These are phyloP conservation scores for Notothenia coriiceps DNA, from an alignment of 2,113 vertebrate genomes.

Conservation along the genomic window DNA sequence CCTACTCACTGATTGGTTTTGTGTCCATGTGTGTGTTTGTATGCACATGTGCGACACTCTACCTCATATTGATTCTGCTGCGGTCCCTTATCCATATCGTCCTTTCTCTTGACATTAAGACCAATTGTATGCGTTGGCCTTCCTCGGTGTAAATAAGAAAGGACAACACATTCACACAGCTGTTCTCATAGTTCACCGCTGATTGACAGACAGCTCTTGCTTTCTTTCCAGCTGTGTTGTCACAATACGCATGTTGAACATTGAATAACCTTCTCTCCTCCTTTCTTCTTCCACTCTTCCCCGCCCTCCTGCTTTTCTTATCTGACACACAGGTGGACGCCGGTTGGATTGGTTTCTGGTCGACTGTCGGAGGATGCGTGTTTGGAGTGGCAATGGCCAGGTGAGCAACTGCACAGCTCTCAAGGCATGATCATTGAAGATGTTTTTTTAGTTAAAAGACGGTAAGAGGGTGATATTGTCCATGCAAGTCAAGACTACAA, in stretches of 20 bases:
- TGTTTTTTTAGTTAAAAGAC: neutral
- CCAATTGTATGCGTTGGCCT: constrained; percentile 19
- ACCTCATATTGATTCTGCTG: constrained; percentile 44
- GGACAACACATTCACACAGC: constrained; percentile 25
- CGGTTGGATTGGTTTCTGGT: constrained; percentile 99
- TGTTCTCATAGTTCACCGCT: neutral
- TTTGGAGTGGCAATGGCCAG: constrained; percentile 96
- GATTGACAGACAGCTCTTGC: no score
- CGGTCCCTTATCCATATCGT: constrained; percentile 13
- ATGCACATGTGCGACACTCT: constrained; percentile 6
- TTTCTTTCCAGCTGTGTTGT: constrained; percentile 21
- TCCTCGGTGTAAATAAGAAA: constrained; percentile 26
- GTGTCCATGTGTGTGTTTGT: neutral
- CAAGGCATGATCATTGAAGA: neutral
- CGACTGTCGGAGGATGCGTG: constrained; percentile 93
- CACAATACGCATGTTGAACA: constrained; percentile 37
- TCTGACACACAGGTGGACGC: constrained; percentile 89
- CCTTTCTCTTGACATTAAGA: constrained; percentile 34
- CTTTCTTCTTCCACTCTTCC: no score
- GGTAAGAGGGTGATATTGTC: neutral
- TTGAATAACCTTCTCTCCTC: neutral
- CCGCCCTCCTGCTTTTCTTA: neutral
- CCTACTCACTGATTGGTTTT: constrained; percentile 43
- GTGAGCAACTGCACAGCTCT: constrained; percentile 72
- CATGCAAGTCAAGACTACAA: neutral